Evolutionary conservation across 2,888 invertebrate species (phyloP), one percentile per base, ranked within the genome.

Genomic region (Dichetophora obliterata): DNA sequence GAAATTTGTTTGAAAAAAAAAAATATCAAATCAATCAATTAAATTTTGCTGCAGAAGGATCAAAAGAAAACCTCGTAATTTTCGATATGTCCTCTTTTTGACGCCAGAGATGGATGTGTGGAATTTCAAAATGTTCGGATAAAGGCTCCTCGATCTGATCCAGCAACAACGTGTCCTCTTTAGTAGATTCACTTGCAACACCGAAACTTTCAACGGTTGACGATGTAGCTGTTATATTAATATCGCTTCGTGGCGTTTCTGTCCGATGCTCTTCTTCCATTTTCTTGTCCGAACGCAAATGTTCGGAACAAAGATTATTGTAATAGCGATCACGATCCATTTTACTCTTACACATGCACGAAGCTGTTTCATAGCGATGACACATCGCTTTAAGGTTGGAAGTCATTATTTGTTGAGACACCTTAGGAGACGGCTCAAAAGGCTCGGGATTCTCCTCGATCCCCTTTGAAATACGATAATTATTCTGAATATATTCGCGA

Each of bases 301-400:
- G 43, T 19, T 31, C 11, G 8, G 11, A 34, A n/a, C 74, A 74
- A 19, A 65, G 22, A 52, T 65, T 24, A 6, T 54, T 66, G 16
- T 65, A 74, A n/a, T 66, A 66, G 5, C 65, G 65, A 22, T 74
- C 52, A 14, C 74, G 54, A 0, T 74, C 74, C 22, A 27, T 22
- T 37, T 34, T 43, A 6, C 6, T 27, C 9, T 16, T 48, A 24
- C 74, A 74, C 24, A 34, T 19, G n/a, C 74, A 74, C 11, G 24
- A 14, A 5, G 50, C 37, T 27, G 19, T 54, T 3, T 65, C 74
- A 14, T 27, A 24, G 9, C n/a, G 52, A 19, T 74, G 52, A 22
- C 9, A 24, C 27, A 27, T 54, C 6, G 66, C n/a, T 11, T 14
- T 27, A 24, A 74, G 19, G 54, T 74, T 65, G 37, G 22, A 31